A percentile compares a stretch with the other conserved stretches of the same genome.
These are phyloP conservation scores for Bergia sp. DNA, from an alignment of 92 coral and sea anemone genomes.

Conservation along the genomic window DNA sequence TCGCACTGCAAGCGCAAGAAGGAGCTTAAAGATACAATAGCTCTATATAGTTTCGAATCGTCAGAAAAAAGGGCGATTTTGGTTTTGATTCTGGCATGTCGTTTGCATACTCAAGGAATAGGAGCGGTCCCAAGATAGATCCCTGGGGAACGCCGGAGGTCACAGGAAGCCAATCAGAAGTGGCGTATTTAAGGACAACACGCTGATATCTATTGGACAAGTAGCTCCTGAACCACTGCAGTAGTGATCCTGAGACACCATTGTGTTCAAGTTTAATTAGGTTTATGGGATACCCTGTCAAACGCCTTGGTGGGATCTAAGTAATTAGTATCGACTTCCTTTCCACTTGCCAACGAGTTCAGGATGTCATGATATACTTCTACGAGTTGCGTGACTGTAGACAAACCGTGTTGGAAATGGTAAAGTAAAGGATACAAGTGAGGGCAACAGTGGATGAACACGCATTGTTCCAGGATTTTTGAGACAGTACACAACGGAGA, in stretches of 20 bases:
- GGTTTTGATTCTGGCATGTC: slow-evolving; percentile 34
- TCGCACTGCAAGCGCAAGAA: background rate
- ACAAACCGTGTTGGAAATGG: too few relatives aligned
- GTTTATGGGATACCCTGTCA: too few relatives aligned
- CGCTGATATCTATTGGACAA: slow-evolving; percentile 1
- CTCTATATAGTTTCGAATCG: slow-evolving; percentile 55
- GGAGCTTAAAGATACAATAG: slow-evolving; percentile 19
- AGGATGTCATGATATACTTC: too few relatives aligned
- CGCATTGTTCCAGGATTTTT: slow-evolving; percentile 33
- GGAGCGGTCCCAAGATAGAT: slow-evolving; percentile 59
- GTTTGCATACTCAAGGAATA: slow-evolving; percentile 55
- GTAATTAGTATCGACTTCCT: too few relatives aligned
- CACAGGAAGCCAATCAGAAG: slow-evolving; percentile 59
- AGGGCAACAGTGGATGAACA: too few relatives aligned
- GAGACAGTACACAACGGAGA: slow-evolving; percentile 56
- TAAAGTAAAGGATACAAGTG: too few relatives aligned
- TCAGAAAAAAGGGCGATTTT: slow-evolving; percentile 51
- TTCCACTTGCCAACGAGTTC: too few relatives aligned
- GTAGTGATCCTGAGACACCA: too few relatives aligned
- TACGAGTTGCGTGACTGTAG: too few relatives aligned
- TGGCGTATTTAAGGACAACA: slow-evolving; percentile 46
- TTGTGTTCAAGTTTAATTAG: too few relatives aligned
- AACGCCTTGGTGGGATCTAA: too few relatives aligned
- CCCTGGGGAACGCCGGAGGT: slow-evolving; percentile 56
- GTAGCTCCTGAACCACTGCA: too few relatives aligned